Evolutionary conservation across 1,140 invertebrate genomes (phyloP).

Genomic region (Drosophila virilis): DNA sequence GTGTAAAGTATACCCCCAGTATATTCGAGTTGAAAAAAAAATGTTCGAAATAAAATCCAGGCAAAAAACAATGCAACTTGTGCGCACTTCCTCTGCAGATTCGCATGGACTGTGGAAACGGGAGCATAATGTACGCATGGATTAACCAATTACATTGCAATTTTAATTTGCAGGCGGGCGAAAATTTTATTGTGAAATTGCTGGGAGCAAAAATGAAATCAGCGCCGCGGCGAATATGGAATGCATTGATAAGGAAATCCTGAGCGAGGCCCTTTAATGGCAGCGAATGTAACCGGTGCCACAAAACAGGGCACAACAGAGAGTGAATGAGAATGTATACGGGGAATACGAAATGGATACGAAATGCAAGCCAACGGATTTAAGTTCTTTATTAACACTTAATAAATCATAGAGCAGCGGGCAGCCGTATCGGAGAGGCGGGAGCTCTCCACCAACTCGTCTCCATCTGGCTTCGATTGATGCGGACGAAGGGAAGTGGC

Average conservation of each 20-base stretch:
- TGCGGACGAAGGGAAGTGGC: slow-evolving; percentile 59
- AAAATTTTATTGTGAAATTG: slow-evolving; percentile 84
- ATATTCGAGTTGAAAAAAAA: neutral
- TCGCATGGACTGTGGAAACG: slow-evolving; percentile 47
- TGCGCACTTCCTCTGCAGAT: slow-evolving; percentile 61
- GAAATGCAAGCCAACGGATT: slow-evolving; percentile 80
- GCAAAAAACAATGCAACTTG: slow-evolving; percentile 44
- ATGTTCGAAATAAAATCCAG: slow-evolving; percentile 16
- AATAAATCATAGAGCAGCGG: slow-evolving; percentile 75
- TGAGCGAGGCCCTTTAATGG: slow-evolving; percentile 34
- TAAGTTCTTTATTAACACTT: slow-evolving; percentile 84
- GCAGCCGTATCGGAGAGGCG: slow-evolving; percentile 18
- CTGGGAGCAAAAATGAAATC: slow-evolving; percentile 71
- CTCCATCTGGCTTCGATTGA: slow-evolving; percentile 30
- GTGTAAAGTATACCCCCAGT: neutral
- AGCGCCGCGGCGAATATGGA: slow-evolving; percentile 71
- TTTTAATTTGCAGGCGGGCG: slow-evolving; percentile 83
- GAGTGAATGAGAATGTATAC: slow-evolving; percentile 10
- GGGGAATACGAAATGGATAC: slow-evolving; percentile 48
- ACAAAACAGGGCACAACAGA: slow-evolving; percentile 18
- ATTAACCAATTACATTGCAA: slow-evolving; percentile 84
- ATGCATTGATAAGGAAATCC: slow-evolving; percentile 82
- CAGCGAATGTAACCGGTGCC: neutral
- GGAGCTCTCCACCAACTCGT: neutral
- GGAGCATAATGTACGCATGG: slow-evolving; percentile 79